Percentiles rank a stretch among this genome's conserved stretches.
Conservation (phyloP, 2,797 vertebrate species). For the Anguilla anguilla region DNA sequence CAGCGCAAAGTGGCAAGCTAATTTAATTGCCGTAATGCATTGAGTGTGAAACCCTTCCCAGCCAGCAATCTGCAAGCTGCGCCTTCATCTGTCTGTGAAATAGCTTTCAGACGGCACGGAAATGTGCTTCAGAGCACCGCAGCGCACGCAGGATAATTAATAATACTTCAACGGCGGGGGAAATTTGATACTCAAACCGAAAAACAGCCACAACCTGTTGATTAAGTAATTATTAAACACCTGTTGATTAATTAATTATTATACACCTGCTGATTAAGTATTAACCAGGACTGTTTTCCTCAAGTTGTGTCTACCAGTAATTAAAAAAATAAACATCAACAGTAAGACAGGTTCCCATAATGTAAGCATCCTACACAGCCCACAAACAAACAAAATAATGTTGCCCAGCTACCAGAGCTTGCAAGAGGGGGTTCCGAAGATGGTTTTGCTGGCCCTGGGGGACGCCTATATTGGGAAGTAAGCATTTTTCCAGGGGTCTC, state of each 20-base stretch:
- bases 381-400: not conserved
- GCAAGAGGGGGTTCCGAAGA: not conserved
- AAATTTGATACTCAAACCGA: not conserved
- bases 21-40: not conserved
- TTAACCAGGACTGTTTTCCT: not conserved
- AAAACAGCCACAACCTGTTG: not conserved
- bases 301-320: not conserved
- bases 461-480: not conserved
- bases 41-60: not conserved
- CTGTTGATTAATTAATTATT: not conserved
- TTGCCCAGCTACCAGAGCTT: not conserved
- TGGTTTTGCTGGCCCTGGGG: not conserved
- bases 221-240: not conserved
- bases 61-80: not conserved
- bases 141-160: not conserved
- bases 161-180: not conserved
- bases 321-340: not conserved
- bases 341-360: not conserved
- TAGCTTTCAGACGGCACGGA: not conserved
- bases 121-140: not conserved
- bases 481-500: conserved; percentile 6
- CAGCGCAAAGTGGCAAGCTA: not conserved
- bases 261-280: not conserved
- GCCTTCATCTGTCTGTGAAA: not conserved
- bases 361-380: not conserved